phyloP scores from a whole-genome alignment of 2,797 vertebrate species.

The Cuniculus paca region DNA sequence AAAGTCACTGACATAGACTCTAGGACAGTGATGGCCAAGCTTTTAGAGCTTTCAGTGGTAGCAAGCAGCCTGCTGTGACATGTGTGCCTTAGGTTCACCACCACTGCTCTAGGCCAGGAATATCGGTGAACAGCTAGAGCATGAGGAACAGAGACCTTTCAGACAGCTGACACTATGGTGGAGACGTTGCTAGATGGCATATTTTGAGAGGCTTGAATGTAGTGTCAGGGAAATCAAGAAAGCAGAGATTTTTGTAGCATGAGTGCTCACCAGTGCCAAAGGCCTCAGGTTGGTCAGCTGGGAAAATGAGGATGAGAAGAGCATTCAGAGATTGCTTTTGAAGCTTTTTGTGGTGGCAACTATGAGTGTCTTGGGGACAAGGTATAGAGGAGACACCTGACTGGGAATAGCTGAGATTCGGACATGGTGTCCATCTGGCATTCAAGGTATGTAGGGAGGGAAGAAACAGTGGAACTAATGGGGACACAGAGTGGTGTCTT shows the following conservation, averaged over 20 bases:
- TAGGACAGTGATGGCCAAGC: not conserved
- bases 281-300: not conserved
- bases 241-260: not conserved
- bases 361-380: not conserved
- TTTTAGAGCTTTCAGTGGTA: not conserved
- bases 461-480: not conserved
- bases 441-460: not conserved
- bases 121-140: not conserved
- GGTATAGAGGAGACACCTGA: not conserved
- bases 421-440: fast-evolving
- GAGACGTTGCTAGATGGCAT: not conserved
- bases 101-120: not conserved
- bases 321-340: not conserved
- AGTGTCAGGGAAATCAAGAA: not conserved
- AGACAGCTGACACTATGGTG: not conserved
- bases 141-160: not conserved
- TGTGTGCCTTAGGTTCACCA: not conserved
- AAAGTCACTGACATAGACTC: not conserved
- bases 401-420: not conserved
- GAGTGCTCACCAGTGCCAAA: not conserved
- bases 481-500: not conserved
- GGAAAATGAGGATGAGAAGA: not conserved
- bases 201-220: not conserved
- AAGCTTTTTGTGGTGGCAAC: not conserved
- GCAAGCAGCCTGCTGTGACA: not conserved